A percentile compares a stretch with the other conserved stretches of the same genome.
These are phyloP conservation scores for Ailuropoda melanoleuca DNA, from an alignment of 2,113 vertebrate species.

Conservation along the genomic window DNA sequence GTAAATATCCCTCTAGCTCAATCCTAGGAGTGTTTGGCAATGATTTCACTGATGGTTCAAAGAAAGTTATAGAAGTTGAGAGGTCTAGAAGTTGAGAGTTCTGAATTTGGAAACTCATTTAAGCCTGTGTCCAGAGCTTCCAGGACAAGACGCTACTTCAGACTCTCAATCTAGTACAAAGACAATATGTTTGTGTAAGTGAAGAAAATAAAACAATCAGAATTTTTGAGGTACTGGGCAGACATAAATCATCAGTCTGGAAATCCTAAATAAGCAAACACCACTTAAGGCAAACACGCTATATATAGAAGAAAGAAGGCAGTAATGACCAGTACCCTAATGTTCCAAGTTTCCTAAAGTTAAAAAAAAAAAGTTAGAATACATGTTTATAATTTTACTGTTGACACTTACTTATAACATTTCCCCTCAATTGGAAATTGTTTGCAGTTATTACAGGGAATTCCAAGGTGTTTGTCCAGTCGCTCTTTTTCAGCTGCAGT, in stretches of 20 bases:
- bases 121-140: neutral
- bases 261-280: neutral
- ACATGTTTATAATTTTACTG: neutral
- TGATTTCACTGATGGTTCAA: neutral
- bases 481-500: constrained; percentile 81
- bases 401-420: constrained; percentile 82
- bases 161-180: neutral
- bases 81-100: neutral
- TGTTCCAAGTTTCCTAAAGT: neutral
- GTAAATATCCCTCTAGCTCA: neutral
- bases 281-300: neutral
- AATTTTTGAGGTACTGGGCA: neutral
- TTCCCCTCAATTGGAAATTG: constrained; percentile 81
- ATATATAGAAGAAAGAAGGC: neutral
- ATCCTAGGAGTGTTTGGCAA: neutral
- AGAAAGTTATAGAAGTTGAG: neutral
- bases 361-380: neutral
- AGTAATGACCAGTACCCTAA: neutral
- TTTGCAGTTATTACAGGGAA: constrained; percentile 81
- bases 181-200: neutral
- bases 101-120: neutral
- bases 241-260: neutral
- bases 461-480: constrained; percentile 84
- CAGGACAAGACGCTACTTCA: neutral
- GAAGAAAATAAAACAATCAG: neutral